A percentile compares a stretch with the other conserved stretches of the same genome.
Conservation (phyloP, 2,797 vertebrate genomes). For the Crocidura indochinensis region DNA sequence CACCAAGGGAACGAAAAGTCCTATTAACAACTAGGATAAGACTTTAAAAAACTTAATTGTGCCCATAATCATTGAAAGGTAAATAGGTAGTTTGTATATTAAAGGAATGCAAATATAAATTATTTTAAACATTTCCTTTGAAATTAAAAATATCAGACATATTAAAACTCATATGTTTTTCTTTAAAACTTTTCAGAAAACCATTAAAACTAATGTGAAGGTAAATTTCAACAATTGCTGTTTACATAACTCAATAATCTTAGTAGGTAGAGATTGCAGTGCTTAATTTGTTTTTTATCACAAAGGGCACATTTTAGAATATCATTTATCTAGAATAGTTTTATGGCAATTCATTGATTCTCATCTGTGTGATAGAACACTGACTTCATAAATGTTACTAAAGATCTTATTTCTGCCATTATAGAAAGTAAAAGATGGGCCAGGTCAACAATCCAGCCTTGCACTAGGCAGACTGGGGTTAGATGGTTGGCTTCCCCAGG, state of each 20-base stretch:
- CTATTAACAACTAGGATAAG: background rate
- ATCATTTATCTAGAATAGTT: background rate
- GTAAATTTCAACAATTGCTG: conserved; percentile 3
- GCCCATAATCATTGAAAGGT: background rate
- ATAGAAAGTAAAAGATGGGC: too few species aligned
- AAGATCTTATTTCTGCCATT: too few species aligned
- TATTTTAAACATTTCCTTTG: conserved; percentile 36
- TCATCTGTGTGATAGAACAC: background rate
- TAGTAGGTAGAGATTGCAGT: background rate
- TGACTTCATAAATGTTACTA: background rate
- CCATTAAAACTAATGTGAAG: background rate
- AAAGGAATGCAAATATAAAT: conserved; percentile 30
- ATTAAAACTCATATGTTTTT: conserved; percentile 33
- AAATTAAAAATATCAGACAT: conserved; percentile 25
- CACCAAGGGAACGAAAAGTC: conserved; percentile 15
- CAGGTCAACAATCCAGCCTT: too few species aligned
- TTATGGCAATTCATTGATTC: background rate
- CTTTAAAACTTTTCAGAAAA: conserved; percentile 3
- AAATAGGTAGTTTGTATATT: background rate
- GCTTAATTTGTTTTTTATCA: background rate
- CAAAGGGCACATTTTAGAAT: background rate
- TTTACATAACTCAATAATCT: background rate
- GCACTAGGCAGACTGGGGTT: too few species aligned
- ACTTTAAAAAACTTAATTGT: background rate
- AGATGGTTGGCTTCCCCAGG: too few species aligned